Base-by-base conservation (phyloP, 2,797 vertebrate species). In the Urophycis tenuis region DNA sequence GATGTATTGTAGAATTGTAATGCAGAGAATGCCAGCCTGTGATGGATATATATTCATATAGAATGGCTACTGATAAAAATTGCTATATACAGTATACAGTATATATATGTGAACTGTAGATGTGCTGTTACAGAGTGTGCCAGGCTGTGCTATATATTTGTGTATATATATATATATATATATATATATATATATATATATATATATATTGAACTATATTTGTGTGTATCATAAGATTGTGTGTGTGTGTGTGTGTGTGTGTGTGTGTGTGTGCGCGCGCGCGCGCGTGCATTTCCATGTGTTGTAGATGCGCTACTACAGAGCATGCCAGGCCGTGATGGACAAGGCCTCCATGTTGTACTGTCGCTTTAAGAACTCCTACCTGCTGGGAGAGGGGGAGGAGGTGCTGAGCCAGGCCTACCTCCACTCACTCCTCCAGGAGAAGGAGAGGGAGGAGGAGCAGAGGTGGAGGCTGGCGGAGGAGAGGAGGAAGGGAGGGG, bases 271-370 rank as follows among this genome's bases (percentile, higher is more conserved):
- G n/a, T n/a, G n/a, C n/a, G n/a, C n/a, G n/a, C n/a, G n/a, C n/a
- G n/a, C n/a, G n/a, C n/a, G n/a, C n/a, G n/a, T n/a, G n/a, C n/a
- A n/a, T 49, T 8, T 78, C 7, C 75, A 19, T 74, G 0, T 83
- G 12, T 75, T 74, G 80, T 80, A 99, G 96, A 95, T 98, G 92
- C 93, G 97, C 0, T 93, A 86, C 85, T 98, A 97, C 88, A 92
- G 95, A 75, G 94, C 95, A 6, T 98, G 91, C 86, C 94, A 95
- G 87, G 92, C 94, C 81, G 92, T 99, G 85, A 98, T 97, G 97
- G 95, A 96, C 83, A 98, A 99, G 80, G 95, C 97, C 41, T 95
- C 96, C n/a, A 98, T 99, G 97, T 83, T 98, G 0, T 98, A 98
- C 86, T 96, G 96, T 90, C 96, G 96, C 87, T 98, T 98, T 89